Evolutionary conservation across 2,888 invertebrate genomes (phyloP).

Genomic region (Sinodicranocentrus sp.): DNA sequence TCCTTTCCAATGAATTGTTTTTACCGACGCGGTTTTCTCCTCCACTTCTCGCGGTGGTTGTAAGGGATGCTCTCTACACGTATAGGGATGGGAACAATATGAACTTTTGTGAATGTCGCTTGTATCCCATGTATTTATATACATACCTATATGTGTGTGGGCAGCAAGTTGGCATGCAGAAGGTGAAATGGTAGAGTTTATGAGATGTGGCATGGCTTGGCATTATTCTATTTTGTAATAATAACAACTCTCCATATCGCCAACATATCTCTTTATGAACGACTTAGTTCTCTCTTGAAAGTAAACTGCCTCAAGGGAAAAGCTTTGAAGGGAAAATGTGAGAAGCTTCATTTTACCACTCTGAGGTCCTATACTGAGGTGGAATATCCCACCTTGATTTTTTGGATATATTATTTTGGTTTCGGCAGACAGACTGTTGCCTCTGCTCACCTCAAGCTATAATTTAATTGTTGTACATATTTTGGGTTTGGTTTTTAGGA

Average conservation of each 20-base stretch:
- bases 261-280: slow-evolving; percentile 15
- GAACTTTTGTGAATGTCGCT: background rate
- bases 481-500: slow-evolving; percentile 3
- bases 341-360: slow-evolving; percentile 8
- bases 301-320: slow-evolving; percentile 60
- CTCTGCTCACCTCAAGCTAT: slow-evolving; percentile 69
- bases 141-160: background rate
- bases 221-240: slow-evolving; percentile 19
- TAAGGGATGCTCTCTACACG: background rate
- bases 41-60: background rate
- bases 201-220: too few species aligned
- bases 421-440: slow-evolving; percentile 75
- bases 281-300: slow-evolving; percentile 33
- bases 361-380: background rate
- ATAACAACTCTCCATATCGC: background rate
- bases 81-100: slow-evolving; percentile 1
- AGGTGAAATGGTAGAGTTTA: slow-evolving; percentile 2
- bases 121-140: background rate
- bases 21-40: slow-evolving; percentile 4
- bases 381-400: slow-evolving; percentile 15
- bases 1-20: slow-evolving; percentile 49
- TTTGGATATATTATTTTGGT: slow-evolving; percentile 46
- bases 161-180: background rate
- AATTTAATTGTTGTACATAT: slow-evolving; percentile 63
- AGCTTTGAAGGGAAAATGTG: slow-evolving; percentile 30